phyloP scores from a whole-genome alignment of 1,140 invertebrate genomes.

The Doryteuthis pealeii region DNA sequence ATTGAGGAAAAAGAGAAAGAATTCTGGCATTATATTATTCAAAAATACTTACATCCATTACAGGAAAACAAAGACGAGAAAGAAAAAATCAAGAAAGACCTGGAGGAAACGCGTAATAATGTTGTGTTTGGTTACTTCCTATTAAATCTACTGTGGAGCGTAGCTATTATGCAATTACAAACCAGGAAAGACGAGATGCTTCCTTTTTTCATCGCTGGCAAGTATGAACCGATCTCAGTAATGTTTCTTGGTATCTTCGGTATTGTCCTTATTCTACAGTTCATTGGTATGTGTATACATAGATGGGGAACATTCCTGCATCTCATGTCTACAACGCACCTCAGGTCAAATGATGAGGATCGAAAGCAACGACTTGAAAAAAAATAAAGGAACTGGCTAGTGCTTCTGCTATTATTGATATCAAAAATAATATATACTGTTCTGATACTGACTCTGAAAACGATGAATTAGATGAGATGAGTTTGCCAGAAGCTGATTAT shows the following conservation, averaged over 20 bases:
- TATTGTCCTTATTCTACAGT: constrained; percentile 57
- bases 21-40: constrained; percentile 93
- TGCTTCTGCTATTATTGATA: background rate
- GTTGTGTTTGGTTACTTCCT: constrained; percentile 95
- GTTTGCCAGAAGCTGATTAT: background rate
- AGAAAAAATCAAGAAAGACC: constrained; percentile 74
- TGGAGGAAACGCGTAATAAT: constrained; percentile 84
- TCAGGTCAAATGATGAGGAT: background rate
- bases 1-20: constrained; percentile 70
- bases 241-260: constrained; percentile 57
- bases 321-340: constrained; percentile 36
- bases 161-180: constrained; percentile 83
- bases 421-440: background rate
- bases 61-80: constrained; percentile 88
- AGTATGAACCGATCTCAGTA: constrained; percentile 27
- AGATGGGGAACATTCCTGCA: constrained; percentile 55
- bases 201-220: constrained; percentile 25
- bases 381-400: background rate
- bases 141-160: constrained; percentile 93
- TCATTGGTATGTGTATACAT: constrained; percentile 59
- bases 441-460: background rate
- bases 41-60: constrained; percentile 90
- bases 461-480: no score
- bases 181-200: constrained; percentile 68
- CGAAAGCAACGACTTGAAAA: background rate